Evolutionary conservation across 2,888 invertebrate species (phyloP).

Genomic region (Eupithecia vulgata): DNA sequence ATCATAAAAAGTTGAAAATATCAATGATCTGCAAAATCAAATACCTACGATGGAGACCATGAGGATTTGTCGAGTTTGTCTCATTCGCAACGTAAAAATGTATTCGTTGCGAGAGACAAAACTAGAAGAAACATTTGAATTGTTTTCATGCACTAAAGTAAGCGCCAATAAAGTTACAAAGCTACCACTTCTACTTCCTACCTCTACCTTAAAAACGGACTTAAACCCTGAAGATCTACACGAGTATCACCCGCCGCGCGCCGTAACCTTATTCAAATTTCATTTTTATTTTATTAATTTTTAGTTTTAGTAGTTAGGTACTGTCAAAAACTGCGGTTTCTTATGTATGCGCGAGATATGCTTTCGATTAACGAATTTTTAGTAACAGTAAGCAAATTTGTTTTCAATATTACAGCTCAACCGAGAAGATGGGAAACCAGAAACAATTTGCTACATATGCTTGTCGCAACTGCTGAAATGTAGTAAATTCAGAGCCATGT

Average conservation of each 20-base stretch:
- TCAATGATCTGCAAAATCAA: background rate
- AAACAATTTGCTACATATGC: constrained; percentile 30
- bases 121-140: constrained; percentile 26
- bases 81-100: constrained; percentile 22
- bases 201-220: background rate
- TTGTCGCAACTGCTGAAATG: constrained; percentile 22
- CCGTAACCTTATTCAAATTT: no score
- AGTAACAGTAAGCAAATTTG: background rate
- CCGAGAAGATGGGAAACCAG: constrained; percentile 21
- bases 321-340: background rate
- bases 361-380: no score
- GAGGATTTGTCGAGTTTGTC: constrained; percentile 29
- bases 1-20: no score
- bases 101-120: constrained; percentile 21
- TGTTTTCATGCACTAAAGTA: constrained; percentile 24
- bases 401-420: constrained; percentile 20
- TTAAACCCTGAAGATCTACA: background rate
- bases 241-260: background rate
- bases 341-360: no score
- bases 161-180: background rate
- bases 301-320: background rate
- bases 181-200: no score
- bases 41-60: constrained; percentile 11
- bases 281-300: no score
- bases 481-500: constrained; percentile 26